Base-by-base conservation (phyloP, 1,140 invertebrate genomes). In the Aphaenogaster ashmeadi region DNA sequence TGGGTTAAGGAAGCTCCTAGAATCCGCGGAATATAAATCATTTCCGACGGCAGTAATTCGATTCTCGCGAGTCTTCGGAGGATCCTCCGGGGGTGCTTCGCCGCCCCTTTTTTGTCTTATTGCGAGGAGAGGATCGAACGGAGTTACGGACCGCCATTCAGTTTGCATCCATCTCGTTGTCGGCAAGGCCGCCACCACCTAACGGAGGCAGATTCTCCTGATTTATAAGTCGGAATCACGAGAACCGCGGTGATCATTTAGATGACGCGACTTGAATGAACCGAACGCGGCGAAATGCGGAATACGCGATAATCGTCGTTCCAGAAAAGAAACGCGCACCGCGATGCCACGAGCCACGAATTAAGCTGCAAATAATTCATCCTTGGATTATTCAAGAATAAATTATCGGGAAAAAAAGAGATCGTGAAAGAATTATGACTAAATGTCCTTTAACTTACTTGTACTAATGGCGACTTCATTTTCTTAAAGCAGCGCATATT, bases 11-110 rank as follows among this genome's bases (percentile, higher is more conserved):
- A 91, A 91, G 86, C 87, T 89, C 71, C 81, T 79, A 78, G 90
- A 91, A 89, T 91, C 86, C 90, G 81, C 85, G 86, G 88, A 91
- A 88, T 91, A 91, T 91, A 91, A 91, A 91, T 91, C 90, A 91
- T 89, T 91, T 91, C 90, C 90, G 90, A 78, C 86, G 80, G 72
- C 88, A 62, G 81, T 91, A 91, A 91, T 89, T 91, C 87, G 90
- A 91, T 91, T 91, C 90, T 87, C 79, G 72, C 84, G 87, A 88
- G 56, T 91, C 86, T 87, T 87, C 78, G 67, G 60, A 85, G 33
- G 77, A 79, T 67, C 77, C 86, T 88, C 50, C 47, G 36, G 27
- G 47, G 11, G n/a, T 52, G 6, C 50, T 50, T 69, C 13, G 58
- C 64, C 36, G 3, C 9, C 77, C 36, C 41, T 41, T 88, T 90